Evolutionary conservation across 2,113 vertebrate genomes (phyloP).

Genomic region (Hoplias malabaricus): DNA sequence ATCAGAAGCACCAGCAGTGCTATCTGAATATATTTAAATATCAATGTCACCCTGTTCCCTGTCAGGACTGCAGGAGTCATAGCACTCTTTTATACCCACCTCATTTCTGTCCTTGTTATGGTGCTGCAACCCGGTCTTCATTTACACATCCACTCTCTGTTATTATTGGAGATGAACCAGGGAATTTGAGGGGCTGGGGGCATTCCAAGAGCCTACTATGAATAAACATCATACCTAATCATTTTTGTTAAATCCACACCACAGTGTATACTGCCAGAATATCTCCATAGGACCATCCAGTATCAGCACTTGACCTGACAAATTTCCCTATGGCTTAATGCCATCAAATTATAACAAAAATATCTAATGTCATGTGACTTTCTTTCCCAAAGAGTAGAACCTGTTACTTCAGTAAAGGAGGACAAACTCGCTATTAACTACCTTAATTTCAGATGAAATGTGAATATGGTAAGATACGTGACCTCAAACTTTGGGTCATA

Average conservation of each 20-base stretch:
- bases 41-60: slow-evolving; percentile 11
- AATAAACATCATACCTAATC: background rate
- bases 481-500: too few species aligned
- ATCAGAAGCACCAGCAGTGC: slow-evolving; percentile 19
- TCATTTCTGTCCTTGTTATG: background rate
- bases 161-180: background rate
- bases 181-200: background rate
- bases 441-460: too few species aligned
- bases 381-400: too few species aligned
- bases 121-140: background rate
- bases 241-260: background rate
- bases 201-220: background rate
- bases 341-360: too few species aligned
- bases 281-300: background rate
- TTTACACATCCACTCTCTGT: background rate
- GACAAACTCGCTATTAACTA: too few species aligned
- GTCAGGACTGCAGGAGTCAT: background rate
- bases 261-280: too few species aligned
- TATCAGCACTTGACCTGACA: too few species aligned
- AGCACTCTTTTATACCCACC: background rate
- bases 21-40: slow-evolving; percentile 45
- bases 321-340: too few species aligned
- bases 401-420: too few species aligned
- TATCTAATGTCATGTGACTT: too few species aligned
- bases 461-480: too few species aligned